Conservation (phyloP, 2,113 vertebrate genomes). For the Scomber scombrus region DNA sequence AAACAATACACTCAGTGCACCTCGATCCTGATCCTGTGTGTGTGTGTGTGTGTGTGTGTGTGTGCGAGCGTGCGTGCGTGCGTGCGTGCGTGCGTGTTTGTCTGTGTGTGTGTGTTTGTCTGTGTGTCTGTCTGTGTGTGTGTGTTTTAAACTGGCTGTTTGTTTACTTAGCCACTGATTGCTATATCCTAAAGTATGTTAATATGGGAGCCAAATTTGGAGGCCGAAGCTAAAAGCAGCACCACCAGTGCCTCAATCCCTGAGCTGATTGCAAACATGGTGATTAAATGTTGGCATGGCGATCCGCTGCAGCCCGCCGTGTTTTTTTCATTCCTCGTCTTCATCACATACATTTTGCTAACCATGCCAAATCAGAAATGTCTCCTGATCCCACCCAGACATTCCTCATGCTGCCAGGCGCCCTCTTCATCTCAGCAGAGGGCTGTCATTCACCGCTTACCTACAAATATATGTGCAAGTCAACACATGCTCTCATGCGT, state of each 20-base stretch:
- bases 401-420: slow-evolving; percentile 55
- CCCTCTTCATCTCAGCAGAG: slow-evolving; percentile 59
- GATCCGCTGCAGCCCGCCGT: not conserved
- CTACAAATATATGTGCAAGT: not conserved
- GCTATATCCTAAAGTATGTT: slow-evolving; percentile 51
- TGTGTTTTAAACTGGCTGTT: slow-evolving; percentile 13
- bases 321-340: not conserved
- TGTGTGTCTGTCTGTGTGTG: not conserved
- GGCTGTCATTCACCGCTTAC: slow-evolving; percentile 46
- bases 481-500: not conserved
- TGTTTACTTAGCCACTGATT: slow-evolving; percentile 64
- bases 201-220: slow-evolving; percentile 25
- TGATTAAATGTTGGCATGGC: slow-evolving; percentile 5
- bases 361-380: slow-evolving; percentile 75
- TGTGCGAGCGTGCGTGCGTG: not conserved
- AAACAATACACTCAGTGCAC: slow-evolving; percentile 61
- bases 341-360: slow-evolving; percentile 38
- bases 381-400: slow-evolving; percentile 61
- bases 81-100: not conserved
- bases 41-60: not conserved
- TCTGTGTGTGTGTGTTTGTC: slow-evolving; percentile 4
- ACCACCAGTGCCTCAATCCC: slow-evolving; percentile 7
- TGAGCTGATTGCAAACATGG: not conserved
- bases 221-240: slow-evolving; percentile 18
- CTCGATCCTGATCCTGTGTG: slow-evolving; percentile 34